Conservation (phyloP, 2,888 invertebrate genomes). For the Spilosoma lubricipeda region DNA sequence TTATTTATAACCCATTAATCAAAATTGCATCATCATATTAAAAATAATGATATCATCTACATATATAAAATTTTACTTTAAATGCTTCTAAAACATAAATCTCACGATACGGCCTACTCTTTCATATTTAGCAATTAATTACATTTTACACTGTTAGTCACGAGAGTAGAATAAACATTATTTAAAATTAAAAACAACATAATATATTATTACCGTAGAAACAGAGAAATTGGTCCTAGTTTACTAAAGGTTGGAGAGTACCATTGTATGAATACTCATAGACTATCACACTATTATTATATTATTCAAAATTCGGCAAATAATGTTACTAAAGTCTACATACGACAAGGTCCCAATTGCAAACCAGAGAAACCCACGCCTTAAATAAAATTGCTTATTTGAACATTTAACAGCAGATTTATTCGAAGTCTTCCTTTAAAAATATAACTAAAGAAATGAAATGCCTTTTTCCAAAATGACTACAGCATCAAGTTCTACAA, state of each 20-base stretch:
- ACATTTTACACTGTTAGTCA: slow-evolving; percentile 76
- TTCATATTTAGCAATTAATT: slow-evolving; percentile 67
- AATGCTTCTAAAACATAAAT: slow-evolving; percentile 85
- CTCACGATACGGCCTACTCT: slow-evolving; percentile 76
- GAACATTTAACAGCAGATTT: background rate
- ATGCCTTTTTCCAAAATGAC: background rate
- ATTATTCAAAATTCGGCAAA: slow-evolving; percentile 29
- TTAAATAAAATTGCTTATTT: background rate
- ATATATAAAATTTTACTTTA: slow-evolving; percentile 80
- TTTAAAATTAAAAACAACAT: slow-evolving; percentile 82
- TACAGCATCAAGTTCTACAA: background rate
- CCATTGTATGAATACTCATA: slow-evolving; percentile 52
- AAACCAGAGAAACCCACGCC: background rate
- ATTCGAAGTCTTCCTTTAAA: background rate
- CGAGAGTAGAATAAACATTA: slow-evolving; percentile 73
- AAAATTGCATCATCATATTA: slow-evolving; percentile 82
- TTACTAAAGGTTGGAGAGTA: slow-evolving; percentile 62
- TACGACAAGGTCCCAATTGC: slow-evolving; percentile 9
- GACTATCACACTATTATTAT: slow-evolving; percentile 36
- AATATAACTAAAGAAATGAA: background rate
- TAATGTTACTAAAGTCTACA: slow-evolving; percentile 1
- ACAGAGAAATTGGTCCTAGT: slow-evolving; percentile 79
- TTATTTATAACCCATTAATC: slow-evolving; percentile 83
- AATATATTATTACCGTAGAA: slow-evolving; percentile 71
- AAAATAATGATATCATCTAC: slow-evolving; percentile 84